Base-by-base conservation (phyloP, 1,140 invertebrate genomes). In the Nymphalis io region DNA sequence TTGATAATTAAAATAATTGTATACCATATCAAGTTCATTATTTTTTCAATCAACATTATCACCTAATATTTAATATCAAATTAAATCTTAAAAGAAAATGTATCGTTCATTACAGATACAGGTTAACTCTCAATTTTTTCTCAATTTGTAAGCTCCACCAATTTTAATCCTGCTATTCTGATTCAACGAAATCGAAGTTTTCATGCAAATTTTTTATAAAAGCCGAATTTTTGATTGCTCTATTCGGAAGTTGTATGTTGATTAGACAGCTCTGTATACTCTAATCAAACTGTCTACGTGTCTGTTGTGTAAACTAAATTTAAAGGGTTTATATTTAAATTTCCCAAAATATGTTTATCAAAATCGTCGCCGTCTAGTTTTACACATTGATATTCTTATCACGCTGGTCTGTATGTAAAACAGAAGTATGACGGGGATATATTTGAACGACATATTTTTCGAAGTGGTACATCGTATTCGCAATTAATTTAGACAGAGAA, bases 161-260 rank as follows among this genome's bases (percentile, higher is more conserved):
- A 62, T 69, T 62, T 69, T 27, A 63, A 44, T 38, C 33, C 57
- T 62, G 51, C 16, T 18, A 44, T 61, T 15, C 38, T 23, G 15
- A 63, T 59, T 42, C 16, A 48, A 69, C 48, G 62, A 51, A 11
- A 60, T 11, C 3, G 48, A 53, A 39, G 16, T 59, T 33, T 60
- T 42, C 46, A 21, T 66, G 15, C 11, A 27, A 48, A 53, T 39
- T 61, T 68, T 68, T 62, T 63, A 63, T 55, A 53, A 63, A 61
- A 46, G 11, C 39, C 18, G 58, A 63, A 62, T 69, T 62, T 69
- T 69, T 69, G 67, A 69, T 69, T 69, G 67, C 67, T 33, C 39
- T 62, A 46, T 69, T 68, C 68, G 40, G 53, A 21, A 48, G 53
- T 38, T 38, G 66, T n/a, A n/a, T 63, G 53, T 70, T 70, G 60